Percentiles rank a stretch among this genome's conserved stretches.
phyloP scores from a whole-genome alignment of 1,140 invertebrate genomes.

The roundworm (Caenorhabditis elegans) region WBcel235 BX284604.4:6997001-6997500 shows the following conservation, averaged over 20 bases:
- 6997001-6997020: too few relatives aligned
- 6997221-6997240: not conserved
- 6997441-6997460: too few relatives aligned
- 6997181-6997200: constrained; percentile 16
- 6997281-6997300: constrained; percentile 22
- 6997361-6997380: not conserved
- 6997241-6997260: constrained; percentile 31
- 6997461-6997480: too few relatives aligned
- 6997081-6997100: too few relatives aligned
- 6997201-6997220: constrained; percentile 25
- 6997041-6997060: too few relatives aligned
- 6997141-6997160: too few relatives aligned
- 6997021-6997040: too few relatives aligned
- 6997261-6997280: not conserved
- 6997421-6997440: not conserved
- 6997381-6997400: not conserved
- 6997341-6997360: constrained; percentile 30
- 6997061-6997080: too few relatives aligned
- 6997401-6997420: not conserved
- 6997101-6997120: too few relatives aligned
- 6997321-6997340: constrained; percentile 8
- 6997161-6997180: not conserved
- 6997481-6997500: not conserved
- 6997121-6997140: too few relatives aligned
- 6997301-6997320: constrained; percentile 10